Evolutionary conservation across 2,113 vertebrate genomes (phyloP), one percentile per base, ranked within the genome.

Genomic region (Gnathonemus longibarbis): DNA sequence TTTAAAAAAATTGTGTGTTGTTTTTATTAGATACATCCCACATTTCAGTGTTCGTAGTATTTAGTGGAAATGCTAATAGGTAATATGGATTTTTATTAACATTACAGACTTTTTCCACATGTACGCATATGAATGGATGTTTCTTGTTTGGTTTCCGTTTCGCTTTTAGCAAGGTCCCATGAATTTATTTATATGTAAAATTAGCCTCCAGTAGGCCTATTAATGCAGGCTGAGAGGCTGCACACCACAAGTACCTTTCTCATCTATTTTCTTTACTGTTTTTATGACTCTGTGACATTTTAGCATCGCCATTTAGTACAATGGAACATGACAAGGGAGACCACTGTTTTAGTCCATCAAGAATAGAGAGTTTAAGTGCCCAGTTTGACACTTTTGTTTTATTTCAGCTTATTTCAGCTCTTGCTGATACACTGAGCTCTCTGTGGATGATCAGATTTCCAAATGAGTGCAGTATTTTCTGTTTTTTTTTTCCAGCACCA

Each of bases 311-410:
- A 74, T 58, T 91, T 89, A 39, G 83, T 91, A 53, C 70, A 83
- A 90, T 58, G 49, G 88, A 92, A 90, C 89, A 89, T 85, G 88
- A 77, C 83, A 87, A 46, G 52, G 88, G 85, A 83, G 90, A 66
- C 74, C 31, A 89, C 66, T 58, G 89, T 86, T 52, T 7, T 56
- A 84, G 89, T 88, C 27, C 89, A 66, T 84, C 85, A 90, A 49
- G 84, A 39, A 84, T 46, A 8, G n/a, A 27, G 5, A 88, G 74
- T 31, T 62, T 45, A 84, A 39, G 70, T 58, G 24, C 24, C 17
- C 53, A 31, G 48, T 50, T 74, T 74, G 62, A 87, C 42, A 58
- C 27, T 74, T 35, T 19, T 5, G 9, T 77, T 77, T 89, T 62
- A 88, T 70, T 88, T 49, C 24, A 49, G 62, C 62, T 49, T 6